phyloP scores from a whole-genome alignment of 1,140 invertebrate species.

The Lasaia peninsularis region DNA sequence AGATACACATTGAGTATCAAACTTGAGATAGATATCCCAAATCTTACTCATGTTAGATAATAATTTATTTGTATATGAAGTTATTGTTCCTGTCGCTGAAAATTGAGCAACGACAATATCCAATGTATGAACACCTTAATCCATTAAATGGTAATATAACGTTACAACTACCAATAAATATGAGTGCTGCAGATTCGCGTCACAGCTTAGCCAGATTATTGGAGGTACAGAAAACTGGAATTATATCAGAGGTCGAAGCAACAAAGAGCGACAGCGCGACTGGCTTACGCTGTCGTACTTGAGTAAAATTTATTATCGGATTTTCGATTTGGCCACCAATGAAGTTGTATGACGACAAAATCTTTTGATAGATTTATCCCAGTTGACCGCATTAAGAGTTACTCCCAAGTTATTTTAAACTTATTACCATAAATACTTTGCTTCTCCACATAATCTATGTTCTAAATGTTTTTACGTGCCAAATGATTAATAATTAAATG shows the following conservation, averaged over 20 bases:
- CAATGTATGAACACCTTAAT: slow-evolving; percentile 4
- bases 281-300: slow-evolving; percentile 75
- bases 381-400: slow-evolving; percentile 64
- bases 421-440: slow-evolving; percentile 63
- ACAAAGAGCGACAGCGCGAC: slow-evolving; percentile 69
- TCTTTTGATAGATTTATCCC: slow-evolving; percentile 77
- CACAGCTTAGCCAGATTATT: slow-evolving; percentile 58
- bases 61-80: too few species aligned
- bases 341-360: slow-evolving; percentile 76
- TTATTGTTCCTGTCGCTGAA: background rate
- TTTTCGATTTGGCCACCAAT: slow-evolving; percentile 76
- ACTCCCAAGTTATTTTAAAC: slow-evolving; percentile 65
- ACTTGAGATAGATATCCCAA: too few species aligned
- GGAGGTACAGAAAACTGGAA: slow-evolving; percentile 66
- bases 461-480: slow-evolving; percentile 35
- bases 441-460: slow-evolving; percentile 31
- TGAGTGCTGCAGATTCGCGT: slow-evolving; percentile 51
- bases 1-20: too few species aligned
- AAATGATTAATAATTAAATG: too few species aligned
- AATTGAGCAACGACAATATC: background rate
- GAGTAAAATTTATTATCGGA: slow-evolving; percentile 76
- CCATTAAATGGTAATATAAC: slow-evolving; percentile 18
- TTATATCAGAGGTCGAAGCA: slow-evolving; percentile 66
- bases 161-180: slow-evolving; percentile 43
- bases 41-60: too few species aligned